A percentile compares a stretch with the other conserved stretches of the same genome.
phyloP scores from a whole-genome alignment of 2,888 invertebrate genomes.

The Euspilapteryx auroguttella region DNA sequence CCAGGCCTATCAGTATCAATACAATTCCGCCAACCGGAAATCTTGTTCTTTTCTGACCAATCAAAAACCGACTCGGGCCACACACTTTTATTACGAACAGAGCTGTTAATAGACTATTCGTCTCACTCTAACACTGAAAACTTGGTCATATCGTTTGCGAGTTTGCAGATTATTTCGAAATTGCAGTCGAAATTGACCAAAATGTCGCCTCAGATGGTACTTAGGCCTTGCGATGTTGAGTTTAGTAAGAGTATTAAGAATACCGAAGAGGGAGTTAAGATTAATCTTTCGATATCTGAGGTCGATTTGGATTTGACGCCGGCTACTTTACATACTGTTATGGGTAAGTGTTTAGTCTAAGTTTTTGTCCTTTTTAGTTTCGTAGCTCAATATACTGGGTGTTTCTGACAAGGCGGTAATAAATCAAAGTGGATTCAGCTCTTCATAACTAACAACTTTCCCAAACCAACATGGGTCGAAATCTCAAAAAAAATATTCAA shows the following conservation, averaged over 20 bases:
- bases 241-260: constrained; percentile 65
- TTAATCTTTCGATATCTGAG: constrained; percentile 66
- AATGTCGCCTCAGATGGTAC: constrained; percentile 59
- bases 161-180: constrained; percentile 56
- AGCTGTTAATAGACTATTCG: constrained; percentile 71
- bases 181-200: constrained; percentile 55
- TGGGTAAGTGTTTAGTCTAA: too few species aligned
- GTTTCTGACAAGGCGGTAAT: too few species aligned
- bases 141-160: constrained; percentile 52
- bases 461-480: too few species aligned
- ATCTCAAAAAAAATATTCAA: too few species aligned
- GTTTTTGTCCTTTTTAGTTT: too few species aligned
- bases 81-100: constrained; percentile 68
- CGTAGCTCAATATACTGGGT: too few species aligned
- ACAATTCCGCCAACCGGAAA: constrained; percentile 75
- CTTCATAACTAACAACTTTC: too few species aligned
- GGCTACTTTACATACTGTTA: constrained; percentile 71
- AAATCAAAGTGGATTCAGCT: too few species aligned
- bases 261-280: constrained; percentile 67
- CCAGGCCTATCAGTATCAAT: constrained; percentile 69
- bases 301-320: constrained; percentile 73
- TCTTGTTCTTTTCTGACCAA: constrained; percentile 73
- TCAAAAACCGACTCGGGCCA: constrained; percentile 64
- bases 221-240: constrained; percentile 73
- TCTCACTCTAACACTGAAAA: constrained; percentile 66